These are phyloP conservation scores for Blastobasis adustella DNA, from an alignment of 2,888 invertebrate genomes.

Conservation along the genomic window DNA sequence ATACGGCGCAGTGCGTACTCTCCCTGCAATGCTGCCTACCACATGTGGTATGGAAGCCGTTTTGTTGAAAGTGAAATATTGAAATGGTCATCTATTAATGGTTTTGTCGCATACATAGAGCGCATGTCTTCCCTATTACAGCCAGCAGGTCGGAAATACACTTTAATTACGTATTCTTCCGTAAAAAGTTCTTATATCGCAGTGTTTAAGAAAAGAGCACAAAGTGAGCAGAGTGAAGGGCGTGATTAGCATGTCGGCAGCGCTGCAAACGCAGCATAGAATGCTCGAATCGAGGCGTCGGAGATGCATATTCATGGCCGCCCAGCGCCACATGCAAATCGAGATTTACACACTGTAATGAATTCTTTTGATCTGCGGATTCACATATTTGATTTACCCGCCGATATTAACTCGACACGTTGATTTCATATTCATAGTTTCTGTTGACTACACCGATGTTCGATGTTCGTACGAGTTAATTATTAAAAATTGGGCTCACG, in stretches of 20 bases:
- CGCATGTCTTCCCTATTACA: no score
- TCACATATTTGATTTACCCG: conserved; percentile 74
- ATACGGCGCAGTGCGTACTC: no score
- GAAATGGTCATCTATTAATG: no score
- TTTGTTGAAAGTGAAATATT: no score
- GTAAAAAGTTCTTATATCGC: no score
- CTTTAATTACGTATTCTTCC: no score
- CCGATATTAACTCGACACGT: conserved; percentile 60
- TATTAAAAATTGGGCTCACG: neutral
- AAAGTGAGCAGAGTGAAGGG: no score
- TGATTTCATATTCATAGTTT: conserved; percentile 71
- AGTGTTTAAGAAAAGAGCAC: no score
- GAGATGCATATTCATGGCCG: conserved; percentile 70
- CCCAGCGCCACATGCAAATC: conserved; percentile 71
- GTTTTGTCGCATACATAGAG: no score
- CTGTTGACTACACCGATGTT: conserved; percentile 3
- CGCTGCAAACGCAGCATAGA: conserved; percentile 47
- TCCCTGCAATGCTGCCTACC: no score
- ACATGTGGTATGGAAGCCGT: no score
- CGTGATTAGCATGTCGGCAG: conserved; percentile 4
- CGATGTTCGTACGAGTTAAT: conserved; percentile 7
- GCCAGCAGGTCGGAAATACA: no score
- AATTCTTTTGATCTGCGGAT: conserved; percentile 75
- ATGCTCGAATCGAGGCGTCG: conserved; percentile 58
- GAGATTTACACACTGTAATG: conserved; percentile 74